A percentile compares a stretch with the other conserved stretches of the same genome.
Conservation (phyloP, 2,888 invertebrate species). For the Lutraria lutraria region DNA sequence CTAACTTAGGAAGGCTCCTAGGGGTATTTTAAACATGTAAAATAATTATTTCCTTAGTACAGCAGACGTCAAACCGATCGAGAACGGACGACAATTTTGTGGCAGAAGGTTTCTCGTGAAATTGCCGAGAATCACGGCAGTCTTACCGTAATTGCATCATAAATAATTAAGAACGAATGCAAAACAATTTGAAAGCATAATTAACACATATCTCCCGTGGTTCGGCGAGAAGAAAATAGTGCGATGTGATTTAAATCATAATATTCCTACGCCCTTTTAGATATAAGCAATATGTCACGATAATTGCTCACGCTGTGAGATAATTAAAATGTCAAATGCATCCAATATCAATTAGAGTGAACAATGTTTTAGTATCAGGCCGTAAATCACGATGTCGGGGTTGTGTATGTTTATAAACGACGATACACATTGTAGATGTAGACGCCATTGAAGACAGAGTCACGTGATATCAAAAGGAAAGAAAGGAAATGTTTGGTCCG, state of each 20-base stretch:
- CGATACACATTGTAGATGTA: not conserved
- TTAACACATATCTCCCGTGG: not conserved
- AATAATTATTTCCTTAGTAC: not conserved
- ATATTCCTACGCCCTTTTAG: not conserved
- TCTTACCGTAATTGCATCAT: not conserved
- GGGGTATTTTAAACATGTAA: not conserved
- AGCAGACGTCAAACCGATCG: not conserved
- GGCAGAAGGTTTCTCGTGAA: not conserved
- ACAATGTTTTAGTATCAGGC: constrained; percentile 8
- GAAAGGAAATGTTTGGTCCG: not conserved
- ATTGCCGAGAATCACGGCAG: not conserved
- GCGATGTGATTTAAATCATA: constrained; percentile 3
- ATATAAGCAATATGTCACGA: not conserved
- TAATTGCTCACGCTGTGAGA: not conserved
- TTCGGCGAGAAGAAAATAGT: constrained; percentile 9
- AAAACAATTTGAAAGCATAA: constrained; percentile 10
- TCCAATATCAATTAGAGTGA: constrained; percentile 12
- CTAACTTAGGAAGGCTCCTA: not conserved
- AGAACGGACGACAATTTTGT: not conserved
- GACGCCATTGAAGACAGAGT: not conserved
- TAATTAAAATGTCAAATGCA: constrained; percentile 9
- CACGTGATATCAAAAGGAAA: not conserved
- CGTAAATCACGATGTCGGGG: not conserved
- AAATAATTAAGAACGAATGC: constrained; percentile 12
- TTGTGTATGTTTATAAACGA: not conserved